These are phyloP conservation scores for Neosilurus hyrtlii DNA, from an alignment of 2,797 vertebrate species.

Conservation along the genomic window DNA sequence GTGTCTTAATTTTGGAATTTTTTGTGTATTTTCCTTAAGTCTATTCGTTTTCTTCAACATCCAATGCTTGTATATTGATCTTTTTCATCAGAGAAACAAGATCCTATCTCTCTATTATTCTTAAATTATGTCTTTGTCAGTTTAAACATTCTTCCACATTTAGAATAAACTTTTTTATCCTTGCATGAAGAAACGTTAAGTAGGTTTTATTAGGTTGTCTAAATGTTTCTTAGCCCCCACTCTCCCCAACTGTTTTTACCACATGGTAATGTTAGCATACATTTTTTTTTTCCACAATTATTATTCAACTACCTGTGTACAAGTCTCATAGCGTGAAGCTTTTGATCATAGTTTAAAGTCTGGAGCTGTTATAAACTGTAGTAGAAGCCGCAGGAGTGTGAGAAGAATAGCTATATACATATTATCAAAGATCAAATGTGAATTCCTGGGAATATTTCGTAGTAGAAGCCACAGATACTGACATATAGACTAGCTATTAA, in stretches of 20 bases:
- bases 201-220: background rate
- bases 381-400: background rate
- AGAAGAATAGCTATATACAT: background rate
- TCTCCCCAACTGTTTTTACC: background rate
- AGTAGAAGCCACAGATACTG: background rate
- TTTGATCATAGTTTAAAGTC: background rate
- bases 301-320: background rate
- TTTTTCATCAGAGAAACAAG: background rate
- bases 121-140: background rate
- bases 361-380: background rate
- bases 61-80: background rate
- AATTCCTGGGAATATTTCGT: background rate
- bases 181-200: background rate
- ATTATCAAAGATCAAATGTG: background rate
- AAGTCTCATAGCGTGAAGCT: background rate
- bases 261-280: background rate
- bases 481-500: background rate
- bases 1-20: slow-evolving; percentile 10
- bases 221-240: too few species aligned
- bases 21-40: background rate
- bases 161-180: background rate
- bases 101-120: background rate
- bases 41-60: background rate
- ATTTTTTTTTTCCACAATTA: background rate
- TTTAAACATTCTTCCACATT: background rate